A percentile compares a stretch with the other conserved stretches of the same genome.
Evolutionary conservation across 2,888 invertebrate species (phyloP).

Genomic region (Anoplius nigerrimus): DNA sequence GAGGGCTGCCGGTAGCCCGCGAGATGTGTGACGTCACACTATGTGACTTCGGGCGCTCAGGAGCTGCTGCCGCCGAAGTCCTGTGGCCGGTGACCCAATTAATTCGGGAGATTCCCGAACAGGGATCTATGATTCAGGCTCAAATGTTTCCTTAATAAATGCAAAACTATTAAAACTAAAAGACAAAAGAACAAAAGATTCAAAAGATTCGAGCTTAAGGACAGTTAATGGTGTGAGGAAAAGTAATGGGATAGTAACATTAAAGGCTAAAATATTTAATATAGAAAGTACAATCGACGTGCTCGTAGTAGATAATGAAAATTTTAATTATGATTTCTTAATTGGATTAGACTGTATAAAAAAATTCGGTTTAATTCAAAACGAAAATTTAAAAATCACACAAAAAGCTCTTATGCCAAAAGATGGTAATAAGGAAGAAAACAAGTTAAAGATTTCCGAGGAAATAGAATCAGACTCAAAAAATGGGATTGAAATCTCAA

Average conservation of each 20-base stretch:
- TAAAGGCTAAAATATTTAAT: conserved; percentile 29
- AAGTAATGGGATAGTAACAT: conserved; percentile 10
- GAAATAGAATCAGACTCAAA: not conserved
- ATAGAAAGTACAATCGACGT: conserved; percentile 29
- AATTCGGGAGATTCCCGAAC: too few species aligned
- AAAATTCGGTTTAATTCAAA: conserved; percentile 25
- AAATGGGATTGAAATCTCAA: not conserved
- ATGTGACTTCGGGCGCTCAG: too few species aligned
- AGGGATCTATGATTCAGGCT: conserved; percentile 48
- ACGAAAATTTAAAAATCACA: conserved; percentile 25
- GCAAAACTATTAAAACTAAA: conserved; percentile 22
- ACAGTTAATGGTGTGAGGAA: conserved; percentile 27
- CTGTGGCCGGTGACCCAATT: too few species aligned
- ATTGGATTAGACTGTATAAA: too few species aligned
- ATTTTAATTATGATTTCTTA: too few species aligned
- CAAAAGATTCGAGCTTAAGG: not conserved
- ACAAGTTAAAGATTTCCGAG: not conserved
- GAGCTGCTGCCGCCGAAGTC: too few species aligned
- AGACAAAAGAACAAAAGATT: conserved; percentile 11
- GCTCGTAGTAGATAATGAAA: conserved; percentile 36
- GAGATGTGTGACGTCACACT: too few species aligned
- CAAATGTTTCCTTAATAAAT: conserved; percentile 45
- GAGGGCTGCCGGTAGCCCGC: too few species aligned
- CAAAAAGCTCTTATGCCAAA: too few species aligned
- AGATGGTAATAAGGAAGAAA: not conserved